A percentile compares a stretch with the other conserved stretches of the same genome.
phyloP scores from a whole-genome alignment of 2,797 vertebrate genomes.

The Sebastes wilsoni region DNA sequence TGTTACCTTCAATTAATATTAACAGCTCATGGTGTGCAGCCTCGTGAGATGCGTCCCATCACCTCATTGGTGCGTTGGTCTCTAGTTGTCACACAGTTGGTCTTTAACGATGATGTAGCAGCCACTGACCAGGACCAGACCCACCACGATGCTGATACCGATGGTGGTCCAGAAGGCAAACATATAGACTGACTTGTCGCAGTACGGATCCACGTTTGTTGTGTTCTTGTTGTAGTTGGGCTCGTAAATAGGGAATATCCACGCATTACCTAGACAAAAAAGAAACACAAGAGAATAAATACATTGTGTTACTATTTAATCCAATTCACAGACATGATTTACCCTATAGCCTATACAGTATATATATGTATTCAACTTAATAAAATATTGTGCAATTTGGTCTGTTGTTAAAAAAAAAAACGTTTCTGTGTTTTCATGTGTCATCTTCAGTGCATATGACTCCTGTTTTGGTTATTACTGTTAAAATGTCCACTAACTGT shows the following conservation, averaged over 20 bases:
- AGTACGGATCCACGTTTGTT: constrained; percentile 37
- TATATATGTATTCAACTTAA: no score
- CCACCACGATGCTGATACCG: neutral
- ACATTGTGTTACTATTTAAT: no score
- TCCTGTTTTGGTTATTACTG: no score
- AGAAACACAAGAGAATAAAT: no score
- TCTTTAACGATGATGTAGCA: constrained; percentile 5
- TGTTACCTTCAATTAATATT: neutral
- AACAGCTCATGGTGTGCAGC: neutral
- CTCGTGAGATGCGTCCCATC: neutral
- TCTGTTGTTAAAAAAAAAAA: no score
- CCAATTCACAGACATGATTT: no score
- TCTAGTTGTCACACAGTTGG: neutral
- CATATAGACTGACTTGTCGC: constrained; percentile 69
- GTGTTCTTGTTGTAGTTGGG: constrained; percentile 52
- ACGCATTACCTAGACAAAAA: constrained; percentile 66
- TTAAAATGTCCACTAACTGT: no score
- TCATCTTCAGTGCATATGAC: no score
- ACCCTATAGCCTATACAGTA: no score
- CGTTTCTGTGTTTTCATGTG: no score
- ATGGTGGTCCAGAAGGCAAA: constrained; percentile 78
- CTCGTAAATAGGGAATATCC: constrained; percentile 79
- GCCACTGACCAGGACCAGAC: neutral
- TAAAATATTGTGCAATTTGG: no score
- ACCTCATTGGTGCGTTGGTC: neutral